Evolutionary conservation across 2,888 invertebrate genomes (phyloP), one percentile per base, ranked within the genome.

Genomic region (Lacanobia oleracea): DNA sequence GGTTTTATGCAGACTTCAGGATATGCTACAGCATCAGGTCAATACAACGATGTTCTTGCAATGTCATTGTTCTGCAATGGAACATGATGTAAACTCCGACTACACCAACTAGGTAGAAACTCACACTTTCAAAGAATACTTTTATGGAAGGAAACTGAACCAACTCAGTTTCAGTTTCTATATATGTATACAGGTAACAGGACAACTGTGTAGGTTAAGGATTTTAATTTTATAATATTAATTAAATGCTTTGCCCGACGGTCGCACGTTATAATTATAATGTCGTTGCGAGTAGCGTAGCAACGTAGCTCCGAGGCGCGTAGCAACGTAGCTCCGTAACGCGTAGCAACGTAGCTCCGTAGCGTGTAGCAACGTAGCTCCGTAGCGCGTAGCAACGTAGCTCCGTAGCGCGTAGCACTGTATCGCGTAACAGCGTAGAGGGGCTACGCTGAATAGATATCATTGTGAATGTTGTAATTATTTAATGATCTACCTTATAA

Each of bases 361-460:
- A n/a, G n/a, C n/a, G n/a, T n/a, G n/a, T n/a, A n/a, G n/a, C n/a
- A n/a, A n/a, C n/a, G n/a, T n/a, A n/a, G n/a, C n/a, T n/a, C n/a
- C n/a, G n/a, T n/a, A n/a, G n/a, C n/a, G n/a, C 12, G 2, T 43
- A 43, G 12, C 21, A 23, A 33, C 7, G 67, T 67, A 72, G 67
- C 43, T 6, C 3, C 14, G 51, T 48, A 72, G 48, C 21, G 7
- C 66, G 61, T 56, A 71, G 45, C 57, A 4, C 3, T 10, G 59
- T 56, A 59, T 48, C 56, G 14, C 70, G 56, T 68, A 66, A 57
- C 60, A n/a, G 8, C 51, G 59, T 68, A 67, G 60, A 37, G 8
- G 3, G 1, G 33, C 6, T 6, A 33, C 33, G 27, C 27, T 27
- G 27, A 27, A 27, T 27, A 27, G 27, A 27, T 27, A 37, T 37